A percentile compares a stretch with the other conserved stretches of the same genome.
phyloP scores from a whole-genome alignment of 2,113 vertebrate species.

The Diphyllodes magnificus region DNA sequence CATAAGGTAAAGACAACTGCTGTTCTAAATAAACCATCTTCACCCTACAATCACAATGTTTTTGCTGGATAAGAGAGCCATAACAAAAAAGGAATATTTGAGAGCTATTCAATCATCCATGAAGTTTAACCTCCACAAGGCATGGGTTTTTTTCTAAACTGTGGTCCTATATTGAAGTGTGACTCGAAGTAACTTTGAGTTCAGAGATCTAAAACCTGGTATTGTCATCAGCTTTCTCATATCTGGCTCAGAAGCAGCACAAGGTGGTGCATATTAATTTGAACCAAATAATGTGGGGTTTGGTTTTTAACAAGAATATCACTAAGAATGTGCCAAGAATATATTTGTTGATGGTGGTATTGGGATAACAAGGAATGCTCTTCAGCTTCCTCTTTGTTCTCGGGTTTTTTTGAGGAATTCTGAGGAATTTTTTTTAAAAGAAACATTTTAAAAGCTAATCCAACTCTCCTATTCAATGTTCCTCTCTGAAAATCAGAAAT shows the following conservation, averaged over 20 bases:
- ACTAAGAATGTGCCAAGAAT: background rate
- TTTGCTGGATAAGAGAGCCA: background rate
- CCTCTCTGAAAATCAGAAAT: background rate
- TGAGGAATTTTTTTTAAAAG: background rate
- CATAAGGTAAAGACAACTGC: background rate
- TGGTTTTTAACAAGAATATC: background rate
- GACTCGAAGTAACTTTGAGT: background rate
- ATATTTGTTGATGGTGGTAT: background rate
- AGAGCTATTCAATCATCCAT: background rate
- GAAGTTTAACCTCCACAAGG: background rate
- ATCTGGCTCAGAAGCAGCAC: background rate
- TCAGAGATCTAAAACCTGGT: background rate
- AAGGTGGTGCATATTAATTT: background rate
- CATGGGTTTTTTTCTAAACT: background rate
- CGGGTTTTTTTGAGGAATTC: accelerated
- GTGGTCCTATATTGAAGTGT: background rate
- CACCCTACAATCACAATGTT: background rate
- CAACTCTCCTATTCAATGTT: background rate
- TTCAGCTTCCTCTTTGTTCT: background rate
- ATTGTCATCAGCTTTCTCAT: background rate
- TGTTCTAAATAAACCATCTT: background rate
- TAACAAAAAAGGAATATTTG: background rate
- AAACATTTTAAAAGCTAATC: background rate
- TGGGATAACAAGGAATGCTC: background rate
- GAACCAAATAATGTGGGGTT: background rate